Evolutionary conservation across 1,140 invertebrate genomes (phyloP), one percentile per base, ranked within the genome.

Genomic region (Macrobrachium nipponense): DNA sequence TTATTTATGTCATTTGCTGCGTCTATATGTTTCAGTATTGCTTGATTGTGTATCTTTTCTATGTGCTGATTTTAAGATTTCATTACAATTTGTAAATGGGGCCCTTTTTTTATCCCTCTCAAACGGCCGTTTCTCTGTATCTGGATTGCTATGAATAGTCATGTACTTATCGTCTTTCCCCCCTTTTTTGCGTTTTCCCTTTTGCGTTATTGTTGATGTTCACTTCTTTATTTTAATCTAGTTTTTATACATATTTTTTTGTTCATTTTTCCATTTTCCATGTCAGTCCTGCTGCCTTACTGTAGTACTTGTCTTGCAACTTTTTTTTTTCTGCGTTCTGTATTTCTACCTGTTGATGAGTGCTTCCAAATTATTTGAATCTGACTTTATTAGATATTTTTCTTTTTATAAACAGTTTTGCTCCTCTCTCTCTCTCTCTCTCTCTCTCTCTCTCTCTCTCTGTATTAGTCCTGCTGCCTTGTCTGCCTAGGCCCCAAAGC

Each of bases 401-500:
- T 27, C 2, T 72, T 27, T 44, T 72, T 44, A 8, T 23, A 2
- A 0, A 23, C 20, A 18, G 36, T 27, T 27, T 73, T 51, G 36
- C 51, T 51, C 23, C 51, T 27, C 18, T 73, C 23, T 27, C 23
- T 44, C n/a, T 73, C n/a, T 73, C 70, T 7, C 18, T 73, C 23
- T 27, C 70, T 73, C 23, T 27, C 70, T 73, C 70, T 73, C 70
- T 73, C n/a, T n/a, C n/a, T n/a, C 5, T 23, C 23, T 73, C 11
- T 68, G 0, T 68, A 10, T 68, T 15, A 2, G n/a, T 68, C 11
- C 6, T 27, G n/a, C 10, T 68, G n/a, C 27, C 64, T 68, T 11
- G n/a, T 27, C 11, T 18, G 36, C 27, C 27, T 12, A 18, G 12
- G 18, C 23, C 10, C 2, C 11, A 27, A 23, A 18, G 17, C 23